Evolutionary conservation across 2,888 invertebrate genomes (phyloP), one percentile per base, ranked within the genome.

Genomic region (Pantelozetes paolii): DNA sequence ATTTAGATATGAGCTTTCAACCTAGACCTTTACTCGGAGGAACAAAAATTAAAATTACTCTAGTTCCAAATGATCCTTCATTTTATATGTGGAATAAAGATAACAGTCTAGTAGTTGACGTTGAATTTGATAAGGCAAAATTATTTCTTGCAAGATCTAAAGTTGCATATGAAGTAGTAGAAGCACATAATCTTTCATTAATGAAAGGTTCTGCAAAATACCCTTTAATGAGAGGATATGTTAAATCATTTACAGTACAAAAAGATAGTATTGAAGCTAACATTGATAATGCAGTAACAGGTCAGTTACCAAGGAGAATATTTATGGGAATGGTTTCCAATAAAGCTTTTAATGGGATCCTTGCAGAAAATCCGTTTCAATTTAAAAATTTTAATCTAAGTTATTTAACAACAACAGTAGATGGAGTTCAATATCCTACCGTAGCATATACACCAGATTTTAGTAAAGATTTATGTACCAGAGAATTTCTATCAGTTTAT

Each of bases 1-100:
- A 48, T 26, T 30, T 70, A 70, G 70, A 70, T 70, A 11, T 70
- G 20, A 20, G 20, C 8, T 70, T 70, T 28, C 70, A 70, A 42
- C 70, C 70, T 32, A 15, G 20, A 70, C n/a, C 26, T 40, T 13
- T 70, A 15, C 6, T 70, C 3, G 70, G 70, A 2, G 70, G 70
- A 18, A 42, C 42, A 9, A 70, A 42, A 30, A 2, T 70, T 2
- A 48, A 28, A 42, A 13, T 70, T 20, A 70, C 70, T 18, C 42
- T 70, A 48, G 9, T 40, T 20, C 70, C 70, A 18, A 30, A 70
- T 20, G 20, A 26, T 20, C 23, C 36, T 36, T 15, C 18, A 1
- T 62, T 62, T 32, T 62, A 62, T 32, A 18, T 62, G 18, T 62
- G 30, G 32, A n/a, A 32, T 5, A 13, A 18, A 15, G 32, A 30